Evolutionary conservation across 2,113 vertebrate species (phyloP).

Genomic region (Spea bombifrons): DNA sequence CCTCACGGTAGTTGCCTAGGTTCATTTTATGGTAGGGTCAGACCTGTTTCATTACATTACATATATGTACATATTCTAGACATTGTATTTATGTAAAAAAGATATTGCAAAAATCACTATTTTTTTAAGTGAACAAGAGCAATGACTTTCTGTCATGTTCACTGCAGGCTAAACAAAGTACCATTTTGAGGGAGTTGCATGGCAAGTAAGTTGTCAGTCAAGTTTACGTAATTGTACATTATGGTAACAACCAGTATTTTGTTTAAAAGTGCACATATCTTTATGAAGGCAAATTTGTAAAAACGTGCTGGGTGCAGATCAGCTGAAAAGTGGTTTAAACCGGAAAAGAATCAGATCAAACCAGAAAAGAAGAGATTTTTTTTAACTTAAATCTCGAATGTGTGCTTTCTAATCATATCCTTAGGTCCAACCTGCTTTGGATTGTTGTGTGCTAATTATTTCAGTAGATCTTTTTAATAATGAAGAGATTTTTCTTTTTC

Average conservation of each 20-base stretch:
- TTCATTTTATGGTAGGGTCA: too few species aligned
- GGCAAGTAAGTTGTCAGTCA: neutral
- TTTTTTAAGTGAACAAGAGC: too few species aligned
- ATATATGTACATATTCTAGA: too few species aligned
- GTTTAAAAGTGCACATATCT: neutral
- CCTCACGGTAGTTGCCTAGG: too few species aligned
- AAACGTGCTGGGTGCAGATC: neutral
- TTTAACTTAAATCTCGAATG: neutral
- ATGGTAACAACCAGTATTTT: neutral
- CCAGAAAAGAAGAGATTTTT: neutral
- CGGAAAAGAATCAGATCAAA: neutral
- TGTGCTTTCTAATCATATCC: neutral
- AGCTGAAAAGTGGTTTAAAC: slow-evolving; percentile 9
- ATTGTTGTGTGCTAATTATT: neutral
- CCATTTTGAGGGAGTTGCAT: neutral
- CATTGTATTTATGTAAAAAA: too few species aligned
- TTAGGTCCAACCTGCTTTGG: neutral
- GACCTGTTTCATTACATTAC: too few species aligned
- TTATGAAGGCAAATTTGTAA: neutral
- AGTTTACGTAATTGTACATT: neutral
- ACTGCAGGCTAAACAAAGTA: neutral
- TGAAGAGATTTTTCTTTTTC: too few species aligned
- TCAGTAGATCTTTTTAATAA: neutral
- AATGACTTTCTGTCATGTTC: too few species aligned
- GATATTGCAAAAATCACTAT: too few species aligned